Conservation (phyloP, 2,888 invertebrate genomes). For the Pristionchus mayeri region DNA sequence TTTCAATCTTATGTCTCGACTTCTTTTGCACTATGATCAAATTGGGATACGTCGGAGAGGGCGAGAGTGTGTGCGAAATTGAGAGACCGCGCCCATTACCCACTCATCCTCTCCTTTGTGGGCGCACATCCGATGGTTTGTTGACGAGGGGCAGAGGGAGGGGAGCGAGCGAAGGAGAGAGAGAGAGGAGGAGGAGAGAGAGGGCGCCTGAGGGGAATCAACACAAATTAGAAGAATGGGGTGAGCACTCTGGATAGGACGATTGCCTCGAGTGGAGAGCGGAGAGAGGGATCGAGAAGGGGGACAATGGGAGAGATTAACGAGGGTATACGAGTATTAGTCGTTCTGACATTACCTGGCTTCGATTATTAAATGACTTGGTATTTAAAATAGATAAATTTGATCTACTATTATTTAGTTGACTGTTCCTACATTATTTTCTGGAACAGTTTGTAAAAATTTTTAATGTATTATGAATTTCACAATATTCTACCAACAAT, state of each 20-base stretch:
- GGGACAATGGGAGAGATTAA: not conserved
- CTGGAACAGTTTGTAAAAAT: not conserved
- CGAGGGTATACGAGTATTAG: too few relatives aligned
- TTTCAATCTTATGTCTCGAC: not conserved
- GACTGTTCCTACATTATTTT: too few relatives aligned
- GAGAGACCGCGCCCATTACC: not conserved
- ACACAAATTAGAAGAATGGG: conserved; percentile 40
- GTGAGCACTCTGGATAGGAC: not conserved
- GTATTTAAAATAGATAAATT: not conserved
- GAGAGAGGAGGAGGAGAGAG: not conserved
- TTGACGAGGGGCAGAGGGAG: not conserved
- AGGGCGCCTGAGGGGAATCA: not conserved
- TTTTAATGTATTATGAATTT: too few relatives aligned
- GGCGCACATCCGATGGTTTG: conserved; percentile 36
- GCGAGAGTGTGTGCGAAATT: not conserved
- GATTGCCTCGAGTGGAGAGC: conserved; percentile 29
- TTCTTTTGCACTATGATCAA: conserved; percentile 38
- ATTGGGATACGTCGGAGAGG: not conserved
- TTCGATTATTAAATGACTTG: too few relatives aligned
- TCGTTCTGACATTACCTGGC: too few relatives aligned
- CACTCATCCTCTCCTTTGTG: conserved; percentile 20
- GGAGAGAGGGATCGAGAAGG: not conserved
- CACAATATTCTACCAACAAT: too few relatives aligned
- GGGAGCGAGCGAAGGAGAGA: not conserved
- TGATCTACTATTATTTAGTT: not conserved